Evolutionary conservation across 2,113 vertebrate species (phyloP), one percentile per base, ranked within the genome.

Genomic region (Macheiramphus alcinus): DNA sequence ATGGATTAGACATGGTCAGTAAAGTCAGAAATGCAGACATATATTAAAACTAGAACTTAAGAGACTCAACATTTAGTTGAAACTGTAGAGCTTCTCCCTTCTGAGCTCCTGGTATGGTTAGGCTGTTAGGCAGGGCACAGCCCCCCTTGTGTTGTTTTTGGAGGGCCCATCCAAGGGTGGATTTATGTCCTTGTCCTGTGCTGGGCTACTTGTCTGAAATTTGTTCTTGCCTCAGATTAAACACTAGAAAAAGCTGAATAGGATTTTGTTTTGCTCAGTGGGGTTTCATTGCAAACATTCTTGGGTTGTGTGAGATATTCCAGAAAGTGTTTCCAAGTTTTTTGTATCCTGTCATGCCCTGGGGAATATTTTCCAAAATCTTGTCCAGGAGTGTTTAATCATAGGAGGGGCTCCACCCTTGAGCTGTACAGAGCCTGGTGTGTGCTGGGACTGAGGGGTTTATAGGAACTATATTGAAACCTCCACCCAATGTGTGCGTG

Each of bases 281-380:
- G 58, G 56, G 40, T 91, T 91, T 93, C 26, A 43, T 36, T 76
- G 32, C 23, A 87, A 74, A 65, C 7, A 16, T 91, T 75, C 58
- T 42, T 62, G 80, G 56, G 25, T n/a, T 85, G 58, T 13, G 42
- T 65, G 89, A 94, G 73, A 73, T 85, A 42, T 85, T 94, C 84
- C 89, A 82, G 70, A 48, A 87, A 87, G 84, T 31, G 52, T 73
- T 87, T 93, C 91, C 91, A 95, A 76, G 45, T 27, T 53, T 61
- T 90, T 91, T 81, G 40, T 74, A 92, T 95, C 62, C 93, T 75
- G 23, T 68, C 36, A 53, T 58, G 18, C 70, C 34, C 70, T 58
- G 22, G 93, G 93, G 66, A 85, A 58, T 95, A 38, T 72, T 71
- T 92, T 94, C 88, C 89, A 93, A 75, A 89, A 25, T 72, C 86